These are phyloP conservation scores for Xanthorhoe spadicearia DNA, from an alignment of 2,888 invertebrate species.

Conservation along the genomic window DNA sequence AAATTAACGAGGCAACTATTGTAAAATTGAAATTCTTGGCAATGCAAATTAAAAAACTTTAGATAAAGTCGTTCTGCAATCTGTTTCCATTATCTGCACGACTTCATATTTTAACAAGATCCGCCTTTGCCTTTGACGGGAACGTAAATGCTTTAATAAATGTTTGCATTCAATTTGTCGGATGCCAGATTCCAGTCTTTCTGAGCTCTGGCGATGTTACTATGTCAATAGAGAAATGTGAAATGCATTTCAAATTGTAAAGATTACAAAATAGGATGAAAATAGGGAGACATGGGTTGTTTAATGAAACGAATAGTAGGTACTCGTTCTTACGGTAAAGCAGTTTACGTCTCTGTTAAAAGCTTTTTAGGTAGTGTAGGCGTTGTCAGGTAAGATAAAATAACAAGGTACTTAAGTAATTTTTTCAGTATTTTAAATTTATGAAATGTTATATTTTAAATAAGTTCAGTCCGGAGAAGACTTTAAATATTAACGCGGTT, in stretches of 20 bases:
- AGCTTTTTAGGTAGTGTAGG: no score
- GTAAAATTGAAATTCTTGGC: constrained; percentile 1
- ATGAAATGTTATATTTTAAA: no score
- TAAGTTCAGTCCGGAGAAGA: no score
- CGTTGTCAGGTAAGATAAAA: neutral
- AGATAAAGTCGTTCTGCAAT: constrained; percentile 18
- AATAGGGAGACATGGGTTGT: neutral
- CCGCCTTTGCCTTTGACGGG: constrained; percentile 42
- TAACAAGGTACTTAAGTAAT: neutral
- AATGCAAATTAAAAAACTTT: constrained; percentile 16
- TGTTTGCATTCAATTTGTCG: constrained; percentile 59
- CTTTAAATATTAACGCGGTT: no score
- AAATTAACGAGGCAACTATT: neutral
- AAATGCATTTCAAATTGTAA: constrained; percentile 21
- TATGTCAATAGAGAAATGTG: constrained; percentile 20
- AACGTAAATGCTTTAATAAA: constrained; percentile 50
- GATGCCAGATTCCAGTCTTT: constrained; percentile 42
- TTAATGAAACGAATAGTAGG: neutral
- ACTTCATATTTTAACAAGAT: constrained; percentile 38
- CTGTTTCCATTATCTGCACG: constrained; percentile 6
- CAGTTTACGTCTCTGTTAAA: no score
- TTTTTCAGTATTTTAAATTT: neutral
- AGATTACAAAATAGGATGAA: constrained; percentile 2
- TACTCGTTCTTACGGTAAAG: no score
- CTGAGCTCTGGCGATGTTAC: constrained; percentile 39